Evolutionary conservation across 2,113 vertebrate genomes (phyloP).

Genomic region (Pardalotus punctatus): DNA sequence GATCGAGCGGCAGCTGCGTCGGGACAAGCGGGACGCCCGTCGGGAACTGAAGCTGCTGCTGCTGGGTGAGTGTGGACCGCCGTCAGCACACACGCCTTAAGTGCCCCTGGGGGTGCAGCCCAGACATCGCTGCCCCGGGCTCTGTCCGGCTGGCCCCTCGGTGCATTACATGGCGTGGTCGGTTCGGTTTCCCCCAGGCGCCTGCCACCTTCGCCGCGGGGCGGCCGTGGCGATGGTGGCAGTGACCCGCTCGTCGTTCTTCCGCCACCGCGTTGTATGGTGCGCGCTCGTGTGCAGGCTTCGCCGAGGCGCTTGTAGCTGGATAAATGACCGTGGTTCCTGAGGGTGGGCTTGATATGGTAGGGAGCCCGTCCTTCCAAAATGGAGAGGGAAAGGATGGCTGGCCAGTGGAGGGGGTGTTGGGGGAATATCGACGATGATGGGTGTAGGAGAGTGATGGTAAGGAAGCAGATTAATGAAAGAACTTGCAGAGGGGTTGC

Average conservation of each 20-base stretch:
- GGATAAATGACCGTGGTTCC: neutral
- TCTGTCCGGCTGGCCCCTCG: neutral
- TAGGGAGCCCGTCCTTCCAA: neutral
- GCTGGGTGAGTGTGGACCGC: neutral
- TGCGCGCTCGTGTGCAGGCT: neutral
- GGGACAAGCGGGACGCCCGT: constrained; percentile 82
- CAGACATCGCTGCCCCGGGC: neutral
- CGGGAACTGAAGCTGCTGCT: constrained; percentile 82
- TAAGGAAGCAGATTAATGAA: neutral
- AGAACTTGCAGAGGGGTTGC: neutral
- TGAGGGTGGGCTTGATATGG: neutral
- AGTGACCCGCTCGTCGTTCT: neutral
- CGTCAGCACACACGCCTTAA: neutral
- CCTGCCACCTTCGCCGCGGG: neutral
- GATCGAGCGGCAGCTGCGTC: constrained; percentile 82
- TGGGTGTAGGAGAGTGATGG: neutral
- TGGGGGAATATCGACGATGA: neutral
- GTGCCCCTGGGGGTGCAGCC: neutral
- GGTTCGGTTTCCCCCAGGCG: neutral
- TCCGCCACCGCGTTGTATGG: neutral
- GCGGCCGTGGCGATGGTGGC: neutral
- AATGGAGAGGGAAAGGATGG: neutral
- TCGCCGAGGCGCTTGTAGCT: neutral
- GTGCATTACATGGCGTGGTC: neutral
- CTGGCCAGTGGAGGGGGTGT: neutral